phyloP scores from a whole-genome alignment of 2,113 vertebrate species.

The Lepisosteus osseus region DNA sequence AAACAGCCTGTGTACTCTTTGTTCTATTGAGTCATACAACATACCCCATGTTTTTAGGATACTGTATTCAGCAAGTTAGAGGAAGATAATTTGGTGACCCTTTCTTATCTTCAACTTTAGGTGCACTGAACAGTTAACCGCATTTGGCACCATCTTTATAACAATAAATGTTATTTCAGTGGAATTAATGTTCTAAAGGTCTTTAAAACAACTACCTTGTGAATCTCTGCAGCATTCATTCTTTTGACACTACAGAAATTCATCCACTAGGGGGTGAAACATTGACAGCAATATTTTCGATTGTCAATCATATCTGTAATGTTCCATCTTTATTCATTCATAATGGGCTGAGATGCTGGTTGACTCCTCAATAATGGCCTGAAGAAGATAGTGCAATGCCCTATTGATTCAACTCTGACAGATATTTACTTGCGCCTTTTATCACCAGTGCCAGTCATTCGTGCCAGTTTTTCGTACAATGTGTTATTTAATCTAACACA shows the following conservation, averaged over 20 bases:
- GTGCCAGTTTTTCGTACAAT: background rate
- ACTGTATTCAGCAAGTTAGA: slow-evolving; percentile 33
- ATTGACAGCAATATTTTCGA: slow-evolving; percentile 50
- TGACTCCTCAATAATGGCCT: slow-evolving; percentile 42
- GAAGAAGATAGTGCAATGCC: slow-evolving; percentile 14
- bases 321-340: background rate
- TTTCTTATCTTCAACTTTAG: slow-evolving; percentile 32
- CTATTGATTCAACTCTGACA: slow-evolving; percentile 1
- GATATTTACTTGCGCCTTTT: background rate
- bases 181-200: slow-evolving; percentile 61
- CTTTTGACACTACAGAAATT: slow-evolving; percentile 38
- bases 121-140: slow-evolving; percentile 40
- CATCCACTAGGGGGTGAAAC: slow-evolving; percentile 59
- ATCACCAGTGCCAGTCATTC: background rate
- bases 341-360: slow-evolving; percentile 54
- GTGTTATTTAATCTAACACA: background rate
- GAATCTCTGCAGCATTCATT: slow-evolving; percentile 33
- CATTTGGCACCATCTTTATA: slow-evolving; percentile 39
- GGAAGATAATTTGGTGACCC: slow-evolving; percentile 38
- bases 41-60: slow-evolving; percentile 37
- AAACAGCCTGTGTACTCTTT: slow-evolving; percentile 52
- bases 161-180: slow-evolving; percentile 55
- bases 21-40: slow-evolving; percentile 52
- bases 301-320: slow-evolving; percentile 46
- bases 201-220: slow-evolving; percentile 33